A percentile compares a stretch with the other conserved stretches of the same genome.
phyloP scores from a whole-genome alignment of 1,140 invertebrate species.

The Anoplophora glabripennis region DNA sequence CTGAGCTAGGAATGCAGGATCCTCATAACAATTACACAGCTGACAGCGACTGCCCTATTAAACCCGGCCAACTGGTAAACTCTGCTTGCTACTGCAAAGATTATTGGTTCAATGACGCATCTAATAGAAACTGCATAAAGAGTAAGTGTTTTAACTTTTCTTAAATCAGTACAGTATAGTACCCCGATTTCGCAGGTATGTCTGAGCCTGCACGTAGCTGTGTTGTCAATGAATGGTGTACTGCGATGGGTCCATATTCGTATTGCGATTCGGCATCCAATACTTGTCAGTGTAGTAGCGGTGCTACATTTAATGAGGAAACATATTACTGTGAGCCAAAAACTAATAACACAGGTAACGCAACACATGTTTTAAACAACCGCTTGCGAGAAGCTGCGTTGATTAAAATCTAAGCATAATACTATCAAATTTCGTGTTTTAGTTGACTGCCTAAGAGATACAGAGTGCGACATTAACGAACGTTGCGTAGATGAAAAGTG shows the following conservation, averaged over 20 bases:
- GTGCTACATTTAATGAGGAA: slow-evolving; percentile 15
- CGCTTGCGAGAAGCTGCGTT: neutral
- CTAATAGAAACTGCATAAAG: slow-evolving; percentile 27
- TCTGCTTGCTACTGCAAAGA: slow-evolving; percentile 21
- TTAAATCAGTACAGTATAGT: too few relatives aligned
- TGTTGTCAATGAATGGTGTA: slow-evolving; percentile 27
- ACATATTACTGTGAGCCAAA: slow-evolving; percentile 17
- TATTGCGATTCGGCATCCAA: slow-evolving; percentile 18
- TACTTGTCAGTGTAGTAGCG: slow-evolving; percentile 20
- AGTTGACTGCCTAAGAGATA: slow-evolving; percentile 6
- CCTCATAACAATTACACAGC: neutral
- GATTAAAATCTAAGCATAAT: neutral
- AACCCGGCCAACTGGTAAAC: slow-evolving; percentile 14
- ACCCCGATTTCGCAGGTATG: slow-evolving; percentile 15
- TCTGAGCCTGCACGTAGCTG: slow-evolving; percentile 17
- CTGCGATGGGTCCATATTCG: slow-evolving; percentile 25
- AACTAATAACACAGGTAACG: neutral
- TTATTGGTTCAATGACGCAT: slow-evolving; percentile 22
- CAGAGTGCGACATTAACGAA: slow-evolving; percentile 3
- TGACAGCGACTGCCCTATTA: slow-evolving; percentile 19
- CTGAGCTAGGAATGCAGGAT: slow-evolving; percentile 20
- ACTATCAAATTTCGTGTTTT: neutral
- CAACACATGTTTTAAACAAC: too few relatives aligned
- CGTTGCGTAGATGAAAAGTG: slow-evolving; percentile 3
- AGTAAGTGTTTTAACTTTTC: slow-evolving; percentile 7